Base-by-base conservation (phyloP, 2,113 vertebrate genomes). In the Hypomesus transpacificus region DNA sequence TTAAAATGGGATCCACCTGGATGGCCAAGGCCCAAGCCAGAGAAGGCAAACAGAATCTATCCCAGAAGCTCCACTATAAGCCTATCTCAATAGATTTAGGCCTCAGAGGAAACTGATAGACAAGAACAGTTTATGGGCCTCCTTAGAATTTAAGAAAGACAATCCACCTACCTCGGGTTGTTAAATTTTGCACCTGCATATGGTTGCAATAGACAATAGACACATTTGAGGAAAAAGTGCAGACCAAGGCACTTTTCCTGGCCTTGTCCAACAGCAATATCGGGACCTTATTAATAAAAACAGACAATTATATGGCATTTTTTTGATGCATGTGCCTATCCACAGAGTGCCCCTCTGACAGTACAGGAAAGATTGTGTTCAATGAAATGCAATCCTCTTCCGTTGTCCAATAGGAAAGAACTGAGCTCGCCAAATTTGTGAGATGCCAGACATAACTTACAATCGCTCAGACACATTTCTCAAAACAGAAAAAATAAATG, bases 251-350 rank as follows among this genome's bases (percentile, higher is more conserved):
- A 89, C 77, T 90, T 88, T 78, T 87, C 26, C 70, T 74, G 87
- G 86, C 87, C 86, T 90, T 90, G 90, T 88, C 90, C 89, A 72
- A 86, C 85, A 85, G 86, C 83, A 72, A 85, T 82, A 82, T 88
- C 89, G 77, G 71, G 77, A 80, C 84, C 86, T 85, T 87, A 87
- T 88, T 89, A 82, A 87, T 88, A 86, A 89, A 89, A 87, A 87
- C 84, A 86, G 89, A 89, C 89, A 88, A 88, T 89, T 83, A 86
- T 90, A 91, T 91, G 86, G 86, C 87, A 85, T 83, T 83, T 85
- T 86, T 86, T 86, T 91, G 89, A 91, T 90, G 80, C 84, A 89
- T 89, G 87, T 77, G 77, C 75, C 84, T 75, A 82, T 89, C 89
- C 74, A 54, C 73, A 20, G 77, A 77, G 66, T 72, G 73, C 57